Evolutionary conservation across 2,888 invertebrate genomes (phyloP).

Genomic region (Cheilosia grossa): DNA sequence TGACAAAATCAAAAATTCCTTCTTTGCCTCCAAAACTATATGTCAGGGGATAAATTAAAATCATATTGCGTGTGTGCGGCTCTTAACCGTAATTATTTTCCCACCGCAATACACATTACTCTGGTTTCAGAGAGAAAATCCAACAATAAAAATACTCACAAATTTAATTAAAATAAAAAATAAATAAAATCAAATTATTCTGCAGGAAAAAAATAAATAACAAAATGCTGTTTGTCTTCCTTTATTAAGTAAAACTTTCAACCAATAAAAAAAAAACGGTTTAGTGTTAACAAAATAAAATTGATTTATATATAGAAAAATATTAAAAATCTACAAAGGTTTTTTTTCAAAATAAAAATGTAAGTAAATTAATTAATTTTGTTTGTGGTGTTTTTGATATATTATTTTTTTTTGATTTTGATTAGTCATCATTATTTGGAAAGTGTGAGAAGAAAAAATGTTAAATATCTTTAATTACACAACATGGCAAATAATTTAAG

Average conservation of each 20-base stretch:
- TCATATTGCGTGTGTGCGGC: constrained; percentile 7
- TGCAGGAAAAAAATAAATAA: neutral
- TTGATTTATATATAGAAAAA: constrained; percentile 19
- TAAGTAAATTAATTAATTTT: constrained; percentile 49
- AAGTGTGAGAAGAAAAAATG: constrained; percentile 74
- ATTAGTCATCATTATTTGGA: constrained; percentile 44
- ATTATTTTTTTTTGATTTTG: constrained; percentile 36
- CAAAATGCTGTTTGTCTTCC: constrained; percentile 1
- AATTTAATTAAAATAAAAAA: constrained; percentile 57
- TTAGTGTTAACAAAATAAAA: neutral
- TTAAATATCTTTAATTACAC: constrained; percentile 80
- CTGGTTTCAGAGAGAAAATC: constrained; percentile 29
- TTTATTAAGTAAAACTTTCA: neutral
- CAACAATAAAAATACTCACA: constrained; percentile 30
- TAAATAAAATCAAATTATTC: constrained; percentile 7
- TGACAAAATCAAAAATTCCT: constrained; percentile 5
- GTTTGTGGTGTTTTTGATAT: constrained; percentile 55
- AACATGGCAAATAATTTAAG: constrained; percentile 84
- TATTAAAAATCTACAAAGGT: constrained; percentile 52
- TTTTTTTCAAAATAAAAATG: constrained; percentile 52
- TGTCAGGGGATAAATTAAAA: neutral
- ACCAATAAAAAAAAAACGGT: neutral
- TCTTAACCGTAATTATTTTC: constrained; percentile 57
- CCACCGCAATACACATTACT: constrained; percentile 60
- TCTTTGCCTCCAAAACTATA: neutral